phyloP scores from a whole-genome alignment of 1,140 invertebrate genomes.

The Drosophila sp. region DNA sequence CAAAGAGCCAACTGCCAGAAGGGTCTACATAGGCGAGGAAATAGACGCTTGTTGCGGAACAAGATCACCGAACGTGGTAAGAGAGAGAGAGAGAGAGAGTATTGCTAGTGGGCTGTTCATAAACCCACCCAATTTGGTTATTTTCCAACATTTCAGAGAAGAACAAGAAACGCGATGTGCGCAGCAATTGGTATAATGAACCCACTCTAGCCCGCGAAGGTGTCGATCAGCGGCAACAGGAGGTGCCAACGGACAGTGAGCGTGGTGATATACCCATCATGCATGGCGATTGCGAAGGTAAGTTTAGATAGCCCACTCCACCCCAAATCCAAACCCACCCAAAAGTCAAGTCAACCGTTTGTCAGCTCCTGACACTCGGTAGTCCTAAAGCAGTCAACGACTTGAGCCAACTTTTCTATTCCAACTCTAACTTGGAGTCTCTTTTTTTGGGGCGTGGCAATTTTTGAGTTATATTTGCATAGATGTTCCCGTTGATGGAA shows the following conservation, averaged over 20 bases:
- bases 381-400: constrained; percentile 62
- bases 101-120: constrained; percentile 29
- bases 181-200: constrained; percentile 78
- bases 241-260: constrained; percentile 80
- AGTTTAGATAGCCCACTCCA: constrained; percentile 34
- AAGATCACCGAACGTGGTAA: constrained; percentile 80
- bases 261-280: constrained; percentile 90
- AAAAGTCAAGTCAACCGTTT: neutral
- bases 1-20: constrained; percentile 82
- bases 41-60: constrained; percentile 75
- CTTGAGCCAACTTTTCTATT: neutral
- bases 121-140: constrained; percentile 32
- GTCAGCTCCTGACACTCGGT: constrained; percentile 42
- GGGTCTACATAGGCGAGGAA: constrained; percentile 68
- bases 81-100: constrained; percentile 27
- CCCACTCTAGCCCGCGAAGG: constrained; percentile 57
- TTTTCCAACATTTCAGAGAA: constrained; percentile 63
- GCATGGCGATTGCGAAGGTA: constrained; percentile 87
- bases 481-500: constrained; percentile 57
- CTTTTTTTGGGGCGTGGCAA: constrained; percentile 30
- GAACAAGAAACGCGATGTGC: constrained; percentile 83
- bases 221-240: constrained; percentile 67
- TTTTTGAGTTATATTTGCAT: constrained; percentile 33
- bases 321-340: constrained; percentile 1
- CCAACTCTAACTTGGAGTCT: neutral